A percentile compares a stretch with the other conserved stretches of the same genome.
Conservation (phyloP, 2,888 invertebrate species). For the Eupithecia subumbrata region DNA sequence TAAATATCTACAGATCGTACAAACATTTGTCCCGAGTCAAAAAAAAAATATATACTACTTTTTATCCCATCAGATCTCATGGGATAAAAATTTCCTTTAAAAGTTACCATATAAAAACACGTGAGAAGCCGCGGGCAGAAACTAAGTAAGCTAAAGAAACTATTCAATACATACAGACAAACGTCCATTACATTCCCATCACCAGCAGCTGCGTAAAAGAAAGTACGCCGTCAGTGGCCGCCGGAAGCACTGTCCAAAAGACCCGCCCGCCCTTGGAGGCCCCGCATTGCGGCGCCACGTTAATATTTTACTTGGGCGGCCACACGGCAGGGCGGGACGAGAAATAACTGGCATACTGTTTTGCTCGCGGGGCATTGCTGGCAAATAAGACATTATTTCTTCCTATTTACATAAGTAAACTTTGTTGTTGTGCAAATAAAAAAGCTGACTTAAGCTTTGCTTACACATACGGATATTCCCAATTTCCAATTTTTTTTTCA, state of each 20-base stretch:
- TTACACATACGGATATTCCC: not conserved
- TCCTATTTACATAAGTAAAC: not conserved
- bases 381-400: not conserved
- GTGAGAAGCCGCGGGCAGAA: not conserved
- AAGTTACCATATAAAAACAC: not conserved
- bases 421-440: not conserved
- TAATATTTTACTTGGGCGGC: slow-evolving; percentile 57
- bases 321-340: slow-evolving; percentile 42
- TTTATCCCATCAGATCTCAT: not conserved
- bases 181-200: not conserved
- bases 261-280: slow-evolving; percentile 47
- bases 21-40: too few species aligned
- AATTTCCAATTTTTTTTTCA: not conserved
- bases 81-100: not conserved
- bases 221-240: slow-evolving; percentile 16
- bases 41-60: too few species aligned
- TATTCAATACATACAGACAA: not conserved
- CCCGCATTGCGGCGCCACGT: slow-evolving; percentile 58
- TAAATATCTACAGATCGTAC: too few species aligned
- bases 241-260: slow-evolving; percentile 44
- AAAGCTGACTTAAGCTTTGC: not conserved
- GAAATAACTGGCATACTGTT: not conserved
- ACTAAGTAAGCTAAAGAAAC: not conserved
- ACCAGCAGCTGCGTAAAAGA: slow-evolving; percentile 14
- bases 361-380: not conserved